Evolutionary conservation across 2,888 invertebrate species (phyloP), one percentile per base, ranked within the genome.

Genomic region (Hermaeophaga mercurialis): DNA sequence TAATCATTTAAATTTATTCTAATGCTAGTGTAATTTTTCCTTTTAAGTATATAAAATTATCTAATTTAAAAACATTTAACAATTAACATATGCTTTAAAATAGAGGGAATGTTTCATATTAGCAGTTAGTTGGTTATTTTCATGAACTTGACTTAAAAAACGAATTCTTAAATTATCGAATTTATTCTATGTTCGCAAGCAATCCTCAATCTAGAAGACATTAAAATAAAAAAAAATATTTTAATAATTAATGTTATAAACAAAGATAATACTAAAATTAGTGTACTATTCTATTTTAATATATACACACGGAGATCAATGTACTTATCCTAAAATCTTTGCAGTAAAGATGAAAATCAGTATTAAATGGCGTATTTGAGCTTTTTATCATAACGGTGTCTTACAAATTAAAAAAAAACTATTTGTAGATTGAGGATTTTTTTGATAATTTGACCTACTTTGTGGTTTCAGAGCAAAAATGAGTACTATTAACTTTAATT

Each of bases 81-180:
- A 47, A 31, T 18, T n/a, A 47, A 47, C 47, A 47, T 24, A 36
- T 47, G 36, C 34, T 46, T 46, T 33, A 34, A 34, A 46, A 17
- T 14, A 15, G 28, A 28, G 17, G 28, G n/a, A 28, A 9, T 28
- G 9, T 28, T 7, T 28, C 6, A 7, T 9, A 28, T 9, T 28
- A 28, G n/a, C 24, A 12, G 24, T 46, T 46, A 47, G 36, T 24
- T 36, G 36, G 26, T 44, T 48, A 48, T 48, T 48, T 48, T 26
- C 48, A 38, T 38, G 36, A 24, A 36, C 47, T 47, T 18, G 22
- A 47, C 47, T 36, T 47, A 34, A 17, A n/a, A 4, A 41, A 24
- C 22, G 24, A 15, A 36, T 22, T 41, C 41, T 41, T 24, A 18
- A 39, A 17, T 18, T 39, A 18, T 36, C 8, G 14, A 18, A 18